Evolutionary conservation across 2,113 vertebrate species (phyloP), one percentile per base, ranked within the genome.

Genomic region (Psophia crepitans): DNA sequence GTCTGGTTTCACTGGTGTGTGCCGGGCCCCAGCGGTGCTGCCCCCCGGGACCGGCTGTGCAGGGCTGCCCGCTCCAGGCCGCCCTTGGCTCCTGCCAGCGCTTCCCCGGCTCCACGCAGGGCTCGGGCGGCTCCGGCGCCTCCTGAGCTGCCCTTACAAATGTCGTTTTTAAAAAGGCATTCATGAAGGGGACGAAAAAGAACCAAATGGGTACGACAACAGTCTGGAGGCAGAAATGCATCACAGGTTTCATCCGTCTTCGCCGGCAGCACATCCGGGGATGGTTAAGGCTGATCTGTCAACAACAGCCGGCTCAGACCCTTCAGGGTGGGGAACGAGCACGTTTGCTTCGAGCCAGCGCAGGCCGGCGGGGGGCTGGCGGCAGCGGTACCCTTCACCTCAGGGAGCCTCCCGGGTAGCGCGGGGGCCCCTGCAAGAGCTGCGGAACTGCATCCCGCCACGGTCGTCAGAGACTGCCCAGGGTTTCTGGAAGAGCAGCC

Each of bases 381-480:
- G 4, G 1, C 17, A 10, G 4, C 5, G 5, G 3, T 8, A 32
- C 32, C 70, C n/a, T 9, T 8, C 3, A 1, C 27, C 87, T 13
- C 2, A 2, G 6, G 3, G 4, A 58, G 15, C 20, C 4, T 0
- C 49, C 4, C 37, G 1, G 49, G 44, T 17, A 18, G 79, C 79
- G 11, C 14, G 8, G 49, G 49, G n/a, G 48, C 71, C 44, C n/a
- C 13, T 2, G 1, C 60, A 33, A 8, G 33, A 39, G 81, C 81
- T 33, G 71, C 70, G 26, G 51, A 33, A 1, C 46, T 9, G 4
- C 32, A 0, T 10, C 60, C 68, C 18, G 3, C 17, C 57, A 22
- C 1, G 5, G n/a, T 4, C 3, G 0, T 7, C 53, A 54, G 53
- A 17, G 23, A 2, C 44, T 3, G 43, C 20, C 6, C 1, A 1